A percentile compares a stretch with the other conserved stretches of the same genome.
Conservation (phyloP, 2,113 vertebrate genomes). For the Aix galericulata region DNA sequence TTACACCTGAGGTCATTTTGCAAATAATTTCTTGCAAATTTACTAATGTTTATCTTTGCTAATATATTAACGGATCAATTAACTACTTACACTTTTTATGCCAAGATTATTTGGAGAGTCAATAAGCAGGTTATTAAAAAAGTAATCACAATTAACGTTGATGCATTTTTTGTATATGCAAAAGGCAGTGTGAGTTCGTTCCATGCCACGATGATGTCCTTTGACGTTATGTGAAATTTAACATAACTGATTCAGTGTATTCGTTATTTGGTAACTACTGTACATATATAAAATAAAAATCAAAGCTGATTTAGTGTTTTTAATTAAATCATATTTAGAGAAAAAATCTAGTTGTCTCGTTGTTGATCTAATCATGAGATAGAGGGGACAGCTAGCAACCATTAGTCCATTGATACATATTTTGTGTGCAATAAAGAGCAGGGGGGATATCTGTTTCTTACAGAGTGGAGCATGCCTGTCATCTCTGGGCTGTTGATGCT, state of each 20-base stretch:
- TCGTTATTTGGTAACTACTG: slow-evolving; percentile 78
- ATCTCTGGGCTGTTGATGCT: neutral
- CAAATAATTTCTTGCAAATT: slow-evolving; percentile 67
- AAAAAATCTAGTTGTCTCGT: slow-evolving; percentile 50
- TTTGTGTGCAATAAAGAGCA: neutral
- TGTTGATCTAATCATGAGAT: slow-evolving; percentile 11
- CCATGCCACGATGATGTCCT: slow-evolving; percentile 73
- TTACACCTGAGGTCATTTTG: slow-evolving; percentile 72
- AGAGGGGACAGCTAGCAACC: neutral
- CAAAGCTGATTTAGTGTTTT: slow-evolving; percentile 76
- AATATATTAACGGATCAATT: slow-evolving; percentile 66
- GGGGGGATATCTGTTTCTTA: neutral
- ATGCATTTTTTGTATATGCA: slow-evolving; percentile 70
- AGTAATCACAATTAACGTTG: slow-evolving; percentile 42
- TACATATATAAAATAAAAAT: slow-evolving; percentile 83
- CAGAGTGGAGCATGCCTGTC: neutral
- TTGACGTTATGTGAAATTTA: slow-evolving; percentile 71
- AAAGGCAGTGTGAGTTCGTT: slow-evolving; percentile 69
- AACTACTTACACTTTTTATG: slow-evolving; percentile 71
- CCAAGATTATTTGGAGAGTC: slow-evolving; percentile 55
- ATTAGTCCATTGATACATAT: neutral
- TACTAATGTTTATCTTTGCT: slow-evolving; percentile 78
- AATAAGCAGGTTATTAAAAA: slow-evolving; percentile 54
- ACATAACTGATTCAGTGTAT: slow-evolving; percentile 74
- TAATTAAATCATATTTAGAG: slow-evolving; percentile 74